Base-by-base conservation (phyloP, 1,140 invertebrate species). In the Atta texana region DNA sequence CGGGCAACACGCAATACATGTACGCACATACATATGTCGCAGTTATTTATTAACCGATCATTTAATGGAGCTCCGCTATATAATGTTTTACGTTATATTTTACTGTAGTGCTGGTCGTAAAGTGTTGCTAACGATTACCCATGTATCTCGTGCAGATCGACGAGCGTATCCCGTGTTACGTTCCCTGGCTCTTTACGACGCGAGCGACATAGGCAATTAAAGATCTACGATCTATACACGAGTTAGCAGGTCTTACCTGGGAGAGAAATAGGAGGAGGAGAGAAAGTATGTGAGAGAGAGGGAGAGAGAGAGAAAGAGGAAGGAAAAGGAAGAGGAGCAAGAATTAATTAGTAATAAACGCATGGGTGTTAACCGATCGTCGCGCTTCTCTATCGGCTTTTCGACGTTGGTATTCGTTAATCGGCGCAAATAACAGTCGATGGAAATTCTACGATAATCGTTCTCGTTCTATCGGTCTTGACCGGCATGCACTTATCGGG, bases 391-490 rank as follows among this genome's bases (percentile, higher is more conserved):
- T 12, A 12, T 44, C 39, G 31, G 34, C 63, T 16, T 44, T 61
- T 82, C 63, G 89, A 86, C 86, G 59, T 80, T 61, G 55, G 57
- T 68, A 80, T 69, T 68, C 89, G 87, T 91, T 90, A 88, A 91
- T 91, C 89, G 84, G 66, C 24, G 59, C 82, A 90, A 91, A 90
- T 91, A 91, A 91, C 81, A 78, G 86, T n/a, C 89, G 89, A 90
- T 88, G 88, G 59, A 49, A 69, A 90, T 90, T 86, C 44, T 31
- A 28, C 16, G 63, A 28, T 31, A 44, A 24, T 71, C 78, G 76
- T 75, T 77, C 78, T 61, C 71, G 71, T 64, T 55, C 76, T 28
- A 69, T 80, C 69, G 28, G 34, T 34, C 74, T 84, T 61, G 78
- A 51, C 51, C 53, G 49, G 24, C 68, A 24, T 53, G 31, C 34